These are phyloP conservation scores for Elgonia sp. DNA, from an alignment of 2,888 invertebrate species.

Conservation along the genomic window DNA sequence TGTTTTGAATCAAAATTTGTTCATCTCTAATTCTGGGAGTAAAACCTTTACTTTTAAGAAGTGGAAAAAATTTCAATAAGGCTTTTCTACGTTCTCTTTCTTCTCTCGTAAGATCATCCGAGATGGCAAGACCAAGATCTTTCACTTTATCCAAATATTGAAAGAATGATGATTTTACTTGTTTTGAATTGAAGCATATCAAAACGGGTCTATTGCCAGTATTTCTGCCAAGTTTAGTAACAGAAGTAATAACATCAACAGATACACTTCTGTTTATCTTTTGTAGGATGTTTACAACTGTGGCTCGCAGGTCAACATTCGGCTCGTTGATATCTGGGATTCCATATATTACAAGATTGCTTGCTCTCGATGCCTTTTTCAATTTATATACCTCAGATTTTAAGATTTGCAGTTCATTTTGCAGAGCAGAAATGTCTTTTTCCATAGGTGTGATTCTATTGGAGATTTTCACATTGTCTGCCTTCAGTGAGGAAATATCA, in stretches of 20 bases:
- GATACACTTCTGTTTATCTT: background rate
- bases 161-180: too few relatives aligned
- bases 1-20: too few relatives aligned
- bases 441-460: background rate
- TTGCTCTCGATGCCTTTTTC: background rate
- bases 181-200: background rate
- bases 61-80: too few relatives aligned
- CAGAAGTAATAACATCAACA: background rate
- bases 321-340: background rate
- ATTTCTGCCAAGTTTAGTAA: background rate
- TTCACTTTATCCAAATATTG: too few relatives aligned
- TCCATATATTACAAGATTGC: background rate
- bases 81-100: background rate
- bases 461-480: background rate
- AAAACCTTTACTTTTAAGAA: too few relatives aligned
- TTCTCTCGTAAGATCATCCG: background rate
- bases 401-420: background rate
- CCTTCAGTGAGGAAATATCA: background rate
- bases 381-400: background rate
- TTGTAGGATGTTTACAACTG: background rate
- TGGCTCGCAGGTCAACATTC: background rate
- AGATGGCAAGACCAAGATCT: too few relatives aligned
- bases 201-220: background rate
- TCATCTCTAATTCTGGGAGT: too few relatives aligned
- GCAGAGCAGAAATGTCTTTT: background rate